Evolutionary conservation across 2,888 invertebrate genomes (phyloP).

Genomic region (Conus canariensis): DNA sequence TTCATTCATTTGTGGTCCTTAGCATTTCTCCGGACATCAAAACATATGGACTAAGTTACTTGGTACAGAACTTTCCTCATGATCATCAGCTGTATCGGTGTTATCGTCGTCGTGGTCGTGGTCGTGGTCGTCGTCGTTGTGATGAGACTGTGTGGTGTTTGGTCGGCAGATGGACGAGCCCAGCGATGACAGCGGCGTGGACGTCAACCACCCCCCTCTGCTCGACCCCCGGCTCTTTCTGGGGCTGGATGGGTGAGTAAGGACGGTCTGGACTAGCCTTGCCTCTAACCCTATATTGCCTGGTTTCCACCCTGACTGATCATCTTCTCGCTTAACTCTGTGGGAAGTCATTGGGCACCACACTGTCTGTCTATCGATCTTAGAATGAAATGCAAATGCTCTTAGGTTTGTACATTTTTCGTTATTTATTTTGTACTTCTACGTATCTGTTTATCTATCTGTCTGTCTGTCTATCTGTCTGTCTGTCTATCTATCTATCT

Average conservation of each 20-base stretch:
- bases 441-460: not conserved
- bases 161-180: slow-evolving; percentile 79
- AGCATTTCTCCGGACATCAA: no score
- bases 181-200: slow-evolving; percentile 96
- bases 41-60: not conserved
- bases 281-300: no score
- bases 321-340: no score
- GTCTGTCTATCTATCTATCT: not conserved
- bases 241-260: slow-evolving; percentile 42
- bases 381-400: not conserved
- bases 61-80: not conserved
- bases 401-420: not conserved
- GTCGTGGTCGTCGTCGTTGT: not conserved
- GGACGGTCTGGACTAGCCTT: no score
- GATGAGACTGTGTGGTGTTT: not conserved
- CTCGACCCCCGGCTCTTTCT: slow-evolving; percentile 45
- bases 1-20: no score
- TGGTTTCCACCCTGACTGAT: no score
- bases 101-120: not conserved
- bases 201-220: slow-evolving; percentile 81
- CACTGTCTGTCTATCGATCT: not conserved
- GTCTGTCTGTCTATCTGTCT: not conserved
- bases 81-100: not conserved
- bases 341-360: no score
- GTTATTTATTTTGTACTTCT: not conserved